A percentile compares a stretch with the other conserved stretches of the same genome.
phyloP scores from a whole-genome alignment of 2,797 vertebrate species.

The Pipistrellus pipistrellus region DNA sequence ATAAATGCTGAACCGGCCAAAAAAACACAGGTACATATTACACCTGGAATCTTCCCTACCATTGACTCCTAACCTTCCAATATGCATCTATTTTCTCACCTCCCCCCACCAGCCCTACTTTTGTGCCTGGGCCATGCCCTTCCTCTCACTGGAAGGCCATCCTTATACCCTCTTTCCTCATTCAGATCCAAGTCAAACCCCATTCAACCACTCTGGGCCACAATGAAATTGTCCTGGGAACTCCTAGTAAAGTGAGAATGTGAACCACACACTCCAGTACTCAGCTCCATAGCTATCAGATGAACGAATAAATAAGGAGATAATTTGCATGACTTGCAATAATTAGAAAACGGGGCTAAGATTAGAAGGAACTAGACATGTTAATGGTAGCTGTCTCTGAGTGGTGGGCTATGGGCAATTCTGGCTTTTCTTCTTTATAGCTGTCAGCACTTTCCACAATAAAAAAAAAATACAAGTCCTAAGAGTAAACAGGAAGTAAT shows the following conservation, averaged over 20 bases:
- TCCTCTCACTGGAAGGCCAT: background rate
- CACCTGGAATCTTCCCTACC: background rate
- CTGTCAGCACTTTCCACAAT: conserved; percentile 2
- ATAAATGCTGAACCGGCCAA: background rate
- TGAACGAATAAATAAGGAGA: background rate
- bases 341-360: background rate
- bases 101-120: background rate
- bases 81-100: background rate
- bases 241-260: background rate
- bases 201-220: background rate
- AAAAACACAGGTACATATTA: background rate
- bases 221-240: background rate
- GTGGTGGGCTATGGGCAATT: background rate
- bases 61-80: background rate
- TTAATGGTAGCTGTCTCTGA: background rate
- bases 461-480: background rate
- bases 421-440: background rate
- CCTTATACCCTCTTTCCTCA: background rate
- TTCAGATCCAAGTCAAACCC: background rate
- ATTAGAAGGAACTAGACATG: background rate
- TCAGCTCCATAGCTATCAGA: background rate
- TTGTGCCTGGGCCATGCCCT: background rate
- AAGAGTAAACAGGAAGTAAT: background rate
- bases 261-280: background rate
- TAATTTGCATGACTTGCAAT: background rate